Evolutionary conservation across 2,113 vertebrate genomes (phyloP).

Genomic region (Pseudonaja textilis): DNA sequence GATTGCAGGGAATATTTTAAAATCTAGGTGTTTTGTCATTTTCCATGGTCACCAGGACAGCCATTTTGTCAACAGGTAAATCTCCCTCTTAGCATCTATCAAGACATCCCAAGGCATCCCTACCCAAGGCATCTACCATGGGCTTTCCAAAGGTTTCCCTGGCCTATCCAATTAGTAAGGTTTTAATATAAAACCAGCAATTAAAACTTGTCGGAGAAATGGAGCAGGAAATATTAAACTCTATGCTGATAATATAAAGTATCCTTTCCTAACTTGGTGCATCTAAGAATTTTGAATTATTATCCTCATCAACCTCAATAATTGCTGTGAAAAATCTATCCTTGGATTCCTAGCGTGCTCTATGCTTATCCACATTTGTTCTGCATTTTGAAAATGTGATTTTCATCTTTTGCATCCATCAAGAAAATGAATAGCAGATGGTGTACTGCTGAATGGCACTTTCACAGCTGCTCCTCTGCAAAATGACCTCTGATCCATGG

Average conservation of each 20-base stretch:
- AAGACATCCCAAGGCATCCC: neutral
- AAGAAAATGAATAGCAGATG: conserved; percentile 27
- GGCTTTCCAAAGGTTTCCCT: neutral
- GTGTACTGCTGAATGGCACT: conserved; percentile 5
- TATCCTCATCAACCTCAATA: neutral
- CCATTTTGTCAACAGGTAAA: neutral
- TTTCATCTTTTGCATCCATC: neutral
- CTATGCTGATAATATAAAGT: neutral
- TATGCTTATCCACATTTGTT: neutral
- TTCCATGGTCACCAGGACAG: neutral
- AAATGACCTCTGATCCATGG: conserved; percentile 16
- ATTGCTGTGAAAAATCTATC: neutral
- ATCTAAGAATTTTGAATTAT: neutral
- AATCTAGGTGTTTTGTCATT: neutral
- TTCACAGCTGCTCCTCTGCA: conserved; percentile 4
- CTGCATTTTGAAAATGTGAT: neutral
- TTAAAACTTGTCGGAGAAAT: neutral
- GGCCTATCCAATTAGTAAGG: neutral
- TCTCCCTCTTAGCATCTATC: neutral
- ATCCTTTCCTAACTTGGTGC: neutral
- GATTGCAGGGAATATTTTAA: neutral
- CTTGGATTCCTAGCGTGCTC: neutral
- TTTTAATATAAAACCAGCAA: neutral
- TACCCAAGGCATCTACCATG: neutral
- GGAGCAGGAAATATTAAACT: neutral